phyloP scores from a whole-genome alignment of 37 sponge, comb jelly and placozoan genomes.

The Sycon ciliatum region DNA sequence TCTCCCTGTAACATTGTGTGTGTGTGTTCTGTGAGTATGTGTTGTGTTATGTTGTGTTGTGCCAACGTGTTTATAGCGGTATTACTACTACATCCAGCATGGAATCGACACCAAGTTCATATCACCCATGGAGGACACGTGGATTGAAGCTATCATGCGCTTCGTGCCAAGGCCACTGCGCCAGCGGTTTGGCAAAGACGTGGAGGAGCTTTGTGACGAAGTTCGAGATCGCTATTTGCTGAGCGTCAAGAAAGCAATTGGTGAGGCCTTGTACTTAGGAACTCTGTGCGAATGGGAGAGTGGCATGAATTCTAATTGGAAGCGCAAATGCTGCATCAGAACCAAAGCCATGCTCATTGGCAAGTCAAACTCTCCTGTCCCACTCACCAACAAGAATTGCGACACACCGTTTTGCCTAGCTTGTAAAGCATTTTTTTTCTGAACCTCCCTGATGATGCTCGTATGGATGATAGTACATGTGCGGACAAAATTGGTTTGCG shows the following conservation, averaged over 20 bases:
- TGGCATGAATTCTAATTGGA: too few species aligned
- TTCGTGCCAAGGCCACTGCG: constrained; percentile 28
- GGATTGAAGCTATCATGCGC: constrained; percentile 59
- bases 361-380: too few species aligned
- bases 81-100: constrained; percentile 93
- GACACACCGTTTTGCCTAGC: too few species aligned
- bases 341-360: too few species aligned
- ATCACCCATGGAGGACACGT: constrained; percentile 94
- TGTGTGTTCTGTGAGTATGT: not conserved
- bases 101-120: constrained; percentile 95
- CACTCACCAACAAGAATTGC: too few species aligned
- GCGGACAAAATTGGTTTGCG: too few species aligned
- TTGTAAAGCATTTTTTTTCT: too few species aligned
- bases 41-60: not conserved
- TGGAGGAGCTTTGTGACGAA: constrained; percentile 87
- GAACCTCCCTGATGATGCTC: too few species aligned
- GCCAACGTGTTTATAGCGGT: constrained; percentile 50
- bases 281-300: not conserved
- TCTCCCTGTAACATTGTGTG: not conserved
- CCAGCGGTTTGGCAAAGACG: constrained; percentile 22
- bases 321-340: too few species aligned
- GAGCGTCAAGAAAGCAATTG: constrained; percentile 93
- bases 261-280: constrained; percentile 25
- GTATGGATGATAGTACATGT: too few species aligned
- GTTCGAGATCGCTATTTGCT: constrained; percentile 93